Evolutionary conservation across 35 echinoderm and acorn worm species (phyloP).

Genomic region (Heliocidaris erythrogramma): DNA sequence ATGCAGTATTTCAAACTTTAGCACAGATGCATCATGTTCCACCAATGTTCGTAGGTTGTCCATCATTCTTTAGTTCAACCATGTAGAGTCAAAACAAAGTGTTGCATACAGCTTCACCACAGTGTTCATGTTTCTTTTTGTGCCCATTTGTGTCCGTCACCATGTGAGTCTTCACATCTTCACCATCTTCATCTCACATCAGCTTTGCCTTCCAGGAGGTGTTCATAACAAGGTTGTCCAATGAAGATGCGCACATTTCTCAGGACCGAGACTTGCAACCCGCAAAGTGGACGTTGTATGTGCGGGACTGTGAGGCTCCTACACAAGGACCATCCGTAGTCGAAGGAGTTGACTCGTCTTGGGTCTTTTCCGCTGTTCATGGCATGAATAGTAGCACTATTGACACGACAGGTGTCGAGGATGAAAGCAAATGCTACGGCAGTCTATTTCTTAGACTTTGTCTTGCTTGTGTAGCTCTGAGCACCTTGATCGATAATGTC

Average conservation of each 20-base stretch:
- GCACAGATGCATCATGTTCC: too few relatives aligned
- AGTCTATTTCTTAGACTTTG: slow-evolving; percentile 32
- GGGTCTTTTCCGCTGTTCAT: background rate
- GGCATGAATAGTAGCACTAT: background rate
- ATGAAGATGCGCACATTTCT: background rate
- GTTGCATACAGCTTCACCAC: too few relatives aligned
- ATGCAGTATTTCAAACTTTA: too few relatives aligned
- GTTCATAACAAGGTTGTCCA: background rate
- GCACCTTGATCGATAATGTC: slow-evolving; percentile 31
- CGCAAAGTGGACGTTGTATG: background rate
- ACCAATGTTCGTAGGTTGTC: too few relatives aligned
- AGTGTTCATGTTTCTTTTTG: too few relatives aligned
- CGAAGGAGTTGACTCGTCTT: background rate
- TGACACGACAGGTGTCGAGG: background rate
- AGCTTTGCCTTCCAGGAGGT: background rate
- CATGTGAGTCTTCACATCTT: too few relatives aligned
- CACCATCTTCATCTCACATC: background rate
- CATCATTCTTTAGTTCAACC: too few relatives aligned
- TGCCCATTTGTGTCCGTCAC: too few relatives aligned
- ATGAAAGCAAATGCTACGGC: background rate
- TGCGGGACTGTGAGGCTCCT: slow-evolving; percentile 7
- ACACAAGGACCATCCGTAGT: background rate
- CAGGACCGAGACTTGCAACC: background rate
- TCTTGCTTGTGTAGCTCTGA: slow-evolving; percentile 27
- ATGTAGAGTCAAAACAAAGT: too few relatives aligned